Base-by-base conservation (phyloP, 2,113 vertebrate species). In the Entomyzon cyanotis region DNA sequence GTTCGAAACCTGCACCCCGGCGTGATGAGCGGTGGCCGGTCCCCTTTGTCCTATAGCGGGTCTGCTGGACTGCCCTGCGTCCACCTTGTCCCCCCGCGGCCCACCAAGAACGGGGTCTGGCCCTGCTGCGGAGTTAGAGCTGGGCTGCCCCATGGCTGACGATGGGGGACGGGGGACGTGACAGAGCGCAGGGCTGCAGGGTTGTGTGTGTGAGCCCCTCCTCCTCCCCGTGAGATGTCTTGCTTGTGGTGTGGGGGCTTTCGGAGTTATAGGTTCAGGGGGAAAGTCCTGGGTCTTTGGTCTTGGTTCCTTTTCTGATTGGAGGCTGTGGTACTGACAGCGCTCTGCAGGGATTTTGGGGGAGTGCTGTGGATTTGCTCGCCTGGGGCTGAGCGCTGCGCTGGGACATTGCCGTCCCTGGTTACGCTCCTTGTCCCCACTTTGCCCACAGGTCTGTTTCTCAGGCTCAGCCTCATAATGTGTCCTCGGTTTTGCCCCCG, bases 331-430 rank as follows among this genome's bases (percentile, higher is more conserved):
- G 52, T 0, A 1, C 50, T 39, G 55, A 41, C 37, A 25, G 78
- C 0, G 0, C 33, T 58, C 46, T 49, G 58, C 41, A 35, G 55
- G 41, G 67, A 39, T 85, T 86, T 77, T n/a, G 63, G n/a, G 67
- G 14, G n/a, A 27, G 27, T 8, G 44, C 25, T 30, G 16, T 30
- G 31, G 9, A 2, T 91, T 92, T 85, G 12, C 23, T 77, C 0
- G 0, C 3, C 0, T 44, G 58, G 22, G 67, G 46, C n/a, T 73
- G 58, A 62, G 46, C 1, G 0, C 18, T 59, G 58, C 6, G 0
- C 28, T 30, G 69, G 52, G 56, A 50, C 1, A 0, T 33, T 53
- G 28, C 8, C 28, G 22, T 56, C 18, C 7, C 41, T n/a, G 53
- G 30, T 12, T 74, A 19, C 0, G 3, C 12, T 79, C 7, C 16